Evolutionary conservation across 92 coral and sea anemone genomes (phyloP), one percentile per base, ranked within the genome.

Genomic region (Umimayanthus chanpuru): DNA sequence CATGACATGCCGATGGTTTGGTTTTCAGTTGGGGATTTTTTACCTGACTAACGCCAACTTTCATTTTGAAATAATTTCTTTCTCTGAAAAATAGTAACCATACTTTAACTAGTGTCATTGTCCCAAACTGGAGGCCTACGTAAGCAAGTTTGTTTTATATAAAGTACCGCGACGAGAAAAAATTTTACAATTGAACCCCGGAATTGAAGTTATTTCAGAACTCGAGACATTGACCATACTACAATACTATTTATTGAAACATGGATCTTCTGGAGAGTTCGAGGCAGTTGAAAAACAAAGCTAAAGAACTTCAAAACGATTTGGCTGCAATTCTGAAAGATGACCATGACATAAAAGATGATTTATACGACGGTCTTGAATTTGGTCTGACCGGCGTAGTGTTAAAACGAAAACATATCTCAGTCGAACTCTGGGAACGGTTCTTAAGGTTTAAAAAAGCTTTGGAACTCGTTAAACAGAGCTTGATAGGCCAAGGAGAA

Each of bases 391-490:
- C 85, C 16, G 18, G 32, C 3, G 36, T 43, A 9, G 71, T 64
- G 16, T 5, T 49, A 43, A 81, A 26, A 12, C 50, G 73, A 39
- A 26, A 32, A 23, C 71, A 81, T 55, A 38, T 81, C 9, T 81
- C 85, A 12, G 30, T 2, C 21, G 32, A 23, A 1, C 75, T 81
- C 38, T 81, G 73, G 56, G 53, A 81, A 61, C 71, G 75, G 30
- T 81, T 81, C 53, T 20, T 32, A 23, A 65, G 85, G 74, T 65
- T 81, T 43, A 10, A 38, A 36, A 44, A 64, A 39, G 85, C 85
- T 64, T 25, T 81, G 73, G 29, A 81, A 81, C 64, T 81, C 32
- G 50, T 65, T 15, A 81, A 81, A 43, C 65, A 12, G 55, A 81
- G 75, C 30, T 64, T 81, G 23, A 38, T 43, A 38, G 30, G 21